These are phyloP conservation scores for Drepanosiphum platanoidis DNA, from an alignment of 2,888 invertebrate genomes.

Conservation along the genomic window DNA sequence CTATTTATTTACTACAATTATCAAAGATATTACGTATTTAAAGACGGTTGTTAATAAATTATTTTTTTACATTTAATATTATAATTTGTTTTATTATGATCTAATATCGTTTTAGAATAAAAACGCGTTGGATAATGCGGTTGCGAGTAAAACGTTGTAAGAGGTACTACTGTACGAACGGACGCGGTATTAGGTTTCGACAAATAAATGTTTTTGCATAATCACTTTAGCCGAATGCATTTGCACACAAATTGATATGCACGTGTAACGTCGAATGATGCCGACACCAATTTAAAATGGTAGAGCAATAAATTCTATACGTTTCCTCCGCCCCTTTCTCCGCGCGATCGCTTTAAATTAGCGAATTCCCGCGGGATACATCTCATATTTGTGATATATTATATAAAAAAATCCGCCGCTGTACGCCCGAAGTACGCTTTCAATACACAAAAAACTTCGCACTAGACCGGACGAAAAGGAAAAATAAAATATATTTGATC, in stretches of 20 bases:
- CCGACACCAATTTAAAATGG: background rate
- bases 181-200: background rate
- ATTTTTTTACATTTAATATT: too few species aligned
- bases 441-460: too few species aligned
- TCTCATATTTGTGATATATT: too few species aligned
- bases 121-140: background rate
- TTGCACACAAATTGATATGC: background rate
- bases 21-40: too few species aligned
- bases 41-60: too few species aligned
- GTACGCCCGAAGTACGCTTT: too few species aligned
- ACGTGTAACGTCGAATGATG: background rate
- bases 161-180: background rate
- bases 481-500: too few species aligned
- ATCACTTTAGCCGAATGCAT: background rate
- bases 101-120: background rate
- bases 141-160: background rate
- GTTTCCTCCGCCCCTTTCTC: background rate
- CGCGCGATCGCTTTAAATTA: background rate
- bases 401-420: too few species aligned
- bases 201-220: background rate
- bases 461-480: too few species aligned
- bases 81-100: too few species aligned
- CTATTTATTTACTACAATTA: too few species aligned
- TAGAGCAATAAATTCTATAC: background rate
- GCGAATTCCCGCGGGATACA: too few species aligned